phyloP scores from a whole-genome alignment of 2,888 invertebrate genomes.

The Mesoligia furuncula region DNA sequence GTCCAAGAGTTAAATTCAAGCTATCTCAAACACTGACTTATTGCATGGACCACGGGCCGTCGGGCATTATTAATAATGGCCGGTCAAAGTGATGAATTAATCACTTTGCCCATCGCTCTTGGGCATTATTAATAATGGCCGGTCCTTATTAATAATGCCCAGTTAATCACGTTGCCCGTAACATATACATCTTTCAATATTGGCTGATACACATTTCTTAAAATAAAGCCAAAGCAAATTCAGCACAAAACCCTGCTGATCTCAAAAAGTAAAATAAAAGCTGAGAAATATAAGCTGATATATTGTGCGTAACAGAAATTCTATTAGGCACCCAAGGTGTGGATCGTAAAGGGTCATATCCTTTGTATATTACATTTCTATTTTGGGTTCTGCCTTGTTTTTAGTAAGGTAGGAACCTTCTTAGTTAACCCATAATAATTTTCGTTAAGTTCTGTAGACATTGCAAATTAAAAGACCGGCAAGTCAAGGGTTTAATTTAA shows the following conservation, averaged over 20 bases:
- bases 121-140: too few species aligned
- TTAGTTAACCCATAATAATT: conserved; percentile 12
- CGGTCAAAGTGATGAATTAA: too few species aligned
- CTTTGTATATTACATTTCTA: conserved; percentile 23
- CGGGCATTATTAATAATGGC: too few species aligned
- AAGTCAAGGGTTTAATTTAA: not conserved
- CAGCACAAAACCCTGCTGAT: not conserved
- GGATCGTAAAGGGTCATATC: conserved; percentile 50
- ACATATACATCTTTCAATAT: not conserved
- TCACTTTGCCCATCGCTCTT: too few species aligned
- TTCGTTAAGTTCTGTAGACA: conserved; percentile 16
- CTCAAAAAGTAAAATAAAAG: conserved; percentile 9
- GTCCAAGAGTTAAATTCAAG: too few species aligned
- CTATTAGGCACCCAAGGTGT: conserved; percentile 33
- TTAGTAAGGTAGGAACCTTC: not conserved
- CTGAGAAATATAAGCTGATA: conserved; percentile 32
- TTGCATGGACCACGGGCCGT: too few species aligned
- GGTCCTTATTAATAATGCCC: too few species aligned
- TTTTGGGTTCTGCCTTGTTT: conserved; percentile 25
- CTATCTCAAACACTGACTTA: too few species aligned
- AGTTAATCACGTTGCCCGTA: too few species aligned
- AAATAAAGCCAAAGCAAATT: not conserved
- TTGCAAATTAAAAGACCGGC: conserved; percentile 5
- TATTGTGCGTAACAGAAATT: conserved; percentile 44
- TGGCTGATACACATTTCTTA: not conserved